Conservation (phyloP, 2,797 vertebrate genomes). For the Sebastes diploproa region DNA sequence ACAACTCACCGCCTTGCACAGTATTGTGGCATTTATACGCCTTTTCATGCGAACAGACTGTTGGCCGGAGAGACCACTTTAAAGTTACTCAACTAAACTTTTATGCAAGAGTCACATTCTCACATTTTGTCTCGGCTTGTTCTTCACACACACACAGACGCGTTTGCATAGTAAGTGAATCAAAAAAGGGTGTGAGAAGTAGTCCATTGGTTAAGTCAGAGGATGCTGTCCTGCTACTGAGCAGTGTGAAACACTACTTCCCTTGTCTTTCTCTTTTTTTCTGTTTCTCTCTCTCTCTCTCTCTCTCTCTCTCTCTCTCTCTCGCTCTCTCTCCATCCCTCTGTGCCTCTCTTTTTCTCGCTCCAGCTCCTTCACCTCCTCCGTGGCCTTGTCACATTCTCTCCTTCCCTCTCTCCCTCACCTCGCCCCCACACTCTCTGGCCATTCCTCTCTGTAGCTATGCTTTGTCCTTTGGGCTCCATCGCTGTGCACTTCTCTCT, state of each 20-base stretch:
- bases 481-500: slow-evolving; percentile 26
- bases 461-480: slow-evolving; percentile 42
- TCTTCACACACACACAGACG: neutral
- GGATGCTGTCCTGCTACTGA: slow-evolving; percentile 26
- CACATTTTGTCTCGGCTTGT: neutral
- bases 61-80: neutral
- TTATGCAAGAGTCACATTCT: neutral
- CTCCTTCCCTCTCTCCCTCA: slow-evolving; percentile 54
- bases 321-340: slow-evolving; percentile 11
- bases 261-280: neutral
- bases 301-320: neutral
- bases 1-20: no score
- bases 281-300: slow-evolving; percentile 1
- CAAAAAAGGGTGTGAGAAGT: slow-evolving; percentile 19
- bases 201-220: slow-evolving; percentile 31
- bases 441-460: slow-evolving; percentile 29
- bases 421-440: slow-evolving; percentile 63
- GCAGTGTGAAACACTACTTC: slow-evolving; percentile 19
- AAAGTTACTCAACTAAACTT: neutral
- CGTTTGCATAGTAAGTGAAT: slow-evolving; percentile 14
- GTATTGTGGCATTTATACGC: no score
- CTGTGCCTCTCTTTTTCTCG: slow-evolving; percentile 10
- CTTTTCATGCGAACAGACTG: no score
- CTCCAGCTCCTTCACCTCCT: slow-evolving; percentile 63
- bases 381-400: slow-evolving; percentile 60